These are phyloP conservation scores for Aphelocoma californica DNA, from an alignment of 2,797 vertebrate genomes.

Conservation along the genomic window DNA sequence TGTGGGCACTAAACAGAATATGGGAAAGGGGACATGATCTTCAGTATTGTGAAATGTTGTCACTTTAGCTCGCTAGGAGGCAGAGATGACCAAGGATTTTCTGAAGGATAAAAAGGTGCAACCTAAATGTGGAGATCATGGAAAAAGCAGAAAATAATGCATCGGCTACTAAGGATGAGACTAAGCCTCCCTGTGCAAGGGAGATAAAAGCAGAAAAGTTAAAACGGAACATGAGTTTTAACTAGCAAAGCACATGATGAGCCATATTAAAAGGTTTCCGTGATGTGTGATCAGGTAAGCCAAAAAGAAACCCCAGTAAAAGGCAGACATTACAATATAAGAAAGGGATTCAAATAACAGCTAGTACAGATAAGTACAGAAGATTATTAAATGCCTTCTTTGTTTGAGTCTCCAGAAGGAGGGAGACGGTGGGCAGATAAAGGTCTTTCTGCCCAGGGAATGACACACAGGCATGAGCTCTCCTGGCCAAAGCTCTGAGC, in stretches of 20 bases:
- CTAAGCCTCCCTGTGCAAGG: background rate
- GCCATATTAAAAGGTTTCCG: background rate
- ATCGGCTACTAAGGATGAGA: background rate
- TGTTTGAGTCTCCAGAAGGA: background rate
- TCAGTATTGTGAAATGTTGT: background rate
- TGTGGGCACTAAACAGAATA: background rate
- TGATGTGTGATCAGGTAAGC: background rate
- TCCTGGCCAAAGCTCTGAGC: background rate
- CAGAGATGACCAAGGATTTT: background rate
- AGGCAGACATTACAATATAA: background rate
- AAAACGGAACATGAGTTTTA: background rate
- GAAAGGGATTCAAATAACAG: background rate
- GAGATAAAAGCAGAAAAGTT: background rate
- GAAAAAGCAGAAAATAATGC: background rate
- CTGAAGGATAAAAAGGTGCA: background rate
- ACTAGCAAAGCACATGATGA: background rate
- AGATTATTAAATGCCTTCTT: background rate
- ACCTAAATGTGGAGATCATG: background rate
- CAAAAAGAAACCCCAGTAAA: background rate
- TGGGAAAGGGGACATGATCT: background rate
- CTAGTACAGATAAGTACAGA: background rate
- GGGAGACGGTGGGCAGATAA: background rate
- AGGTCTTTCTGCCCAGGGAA: background rate
- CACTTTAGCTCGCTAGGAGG: background rate
- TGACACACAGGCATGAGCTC: background rate